These are phyloP conservation scores for Trachelus tabidus DNA, from an alignment of 2,888 invertebrate species.

Conservation along the genomic window DNA sequence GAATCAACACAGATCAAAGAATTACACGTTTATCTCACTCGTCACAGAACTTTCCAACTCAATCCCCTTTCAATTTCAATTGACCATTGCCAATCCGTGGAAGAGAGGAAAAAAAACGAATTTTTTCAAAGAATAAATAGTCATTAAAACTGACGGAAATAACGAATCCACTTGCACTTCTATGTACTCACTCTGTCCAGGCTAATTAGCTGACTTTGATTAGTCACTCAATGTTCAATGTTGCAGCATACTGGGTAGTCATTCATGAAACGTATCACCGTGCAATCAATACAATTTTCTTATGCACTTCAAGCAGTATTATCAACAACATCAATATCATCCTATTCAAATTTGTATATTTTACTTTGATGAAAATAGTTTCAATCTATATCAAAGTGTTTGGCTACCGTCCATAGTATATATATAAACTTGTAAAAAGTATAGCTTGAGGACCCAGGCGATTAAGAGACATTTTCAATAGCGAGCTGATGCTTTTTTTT, in stretches of 20 bases:
- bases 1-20: not conserved
- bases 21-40: not conserved
- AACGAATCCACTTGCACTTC: not conserved
- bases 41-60: not conserved
- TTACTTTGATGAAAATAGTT: not conserved
- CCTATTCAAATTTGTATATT: not conserved
- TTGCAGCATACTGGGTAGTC: not conserved
- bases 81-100: not conserved
- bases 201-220: not conserved
- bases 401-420: not conserved
- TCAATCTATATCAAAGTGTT: not conserved
- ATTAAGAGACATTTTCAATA: too few species aligned
- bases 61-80: not conserved
- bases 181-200: not conserved
- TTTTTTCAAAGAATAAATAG: not conserved
- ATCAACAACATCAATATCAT: not conserved
- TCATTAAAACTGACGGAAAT: not conserved
- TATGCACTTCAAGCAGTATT: not conserved
- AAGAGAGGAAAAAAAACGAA: not conserved
- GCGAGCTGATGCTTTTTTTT: too few species aligned
- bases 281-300: not conserved
- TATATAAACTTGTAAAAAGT: too few species aligned
- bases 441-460: too few species aligned
- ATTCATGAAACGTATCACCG: not conserved
- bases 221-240: not conserved